Base-by-base conservation (phyloP, 2,797 vertebrate genomes). In the Sciurus carolinensis region DNA sequence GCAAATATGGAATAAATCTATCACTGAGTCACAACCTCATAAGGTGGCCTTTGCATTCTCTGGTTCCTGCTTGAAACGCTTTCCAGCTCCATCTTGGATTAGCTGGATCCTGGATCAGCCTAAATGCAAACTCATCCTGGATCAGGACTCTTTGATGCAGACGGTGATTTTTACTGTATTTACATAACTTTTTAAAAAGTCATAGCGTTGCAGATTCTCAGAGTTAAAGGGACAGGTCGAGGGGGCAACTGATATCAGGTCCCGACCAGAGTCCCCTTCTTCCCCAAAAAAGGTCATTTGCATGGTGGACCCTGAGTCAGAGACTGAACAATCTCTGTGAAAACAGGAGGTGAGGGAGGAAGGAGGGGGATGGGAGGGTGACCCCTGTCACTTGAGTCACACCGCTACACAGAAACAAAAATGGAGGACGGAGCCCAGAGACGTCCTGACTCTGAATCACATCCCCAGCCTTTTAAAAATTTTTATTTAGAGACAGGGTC, bases 231-330 rank as follows among this genome's bases (percentile, higher is more conserved):
- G 73, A 26, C 52, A 39, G 72, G 66, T 7, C 0, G 39, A 36
- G 14, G 22, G 18, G n/a, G 24, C 59, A 33, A 36, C 44, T 39
- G 39, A 11, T 4, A 5, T 28, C 64, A 30, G 44, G 36, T 62
- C 44, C 42, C 0, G 22, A 3, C 3, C 3, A 3, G 0, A 26
- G 30, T 52, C 18, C 30, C 1, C 52, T 6, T 1, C 52, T 42
- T 18, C 0, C 36, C 57, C 0, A 0, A 47, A 54, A 11, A 30
- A 26, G 67, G 5, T 72, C 15, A 2, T 30, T 11, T 52, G 33
- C 14, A 0, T 6, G 1, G 20, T 18, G 22, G 6, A 15, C 24
- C 33, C 59, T 44, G 20, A 0, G 24, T 22, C 5, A 36, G 66
- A n/a, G 42, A 59, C 50, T 3, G 5, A 52, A 62, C 12, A 11